phyloP scores from a whole-genome alignment of 2,797 vertebrate species.

The Sebastes miniatus region DNA sequence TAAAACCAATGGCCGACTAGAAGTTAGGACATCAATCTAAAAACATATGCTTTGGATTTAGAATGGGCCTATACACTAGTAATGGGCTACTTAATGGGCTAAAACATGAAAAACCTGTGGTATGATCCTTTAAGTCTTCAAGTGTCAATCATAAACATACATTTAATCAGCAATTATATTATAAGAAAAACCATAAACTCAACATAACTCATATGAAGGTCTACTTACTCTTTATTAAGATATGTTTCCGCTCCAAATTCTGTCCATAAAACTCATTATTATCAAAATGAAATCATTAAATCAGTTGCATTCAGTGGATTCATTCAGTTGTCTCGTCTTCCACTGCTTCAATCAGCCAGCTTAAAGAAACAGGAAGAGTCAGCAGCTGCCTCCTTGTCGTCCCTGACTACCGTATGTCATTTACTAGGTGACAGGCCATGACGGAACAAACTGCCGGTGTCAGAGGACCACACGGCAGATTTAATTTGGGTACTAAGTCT shows the following conservation, averaged over 20 bases:
- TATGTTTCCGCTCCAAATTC: background rate
- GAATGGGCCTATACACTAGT: no score
- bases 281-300: background rate
- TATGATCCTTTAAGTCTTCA: background rate
- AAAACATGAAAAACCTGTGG: background rate
- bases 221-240: constrained; percentile 45
- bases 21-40: background rate
- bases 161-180: background rate
- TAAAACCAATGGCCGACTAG: background rate
- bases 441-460: constrained; percentile 30
- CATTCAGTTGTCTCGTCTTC: background rate
- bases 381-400: constrained; percentile 1
- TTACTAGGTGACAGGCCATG: constrained; percentile 40
- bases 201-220: background rate
- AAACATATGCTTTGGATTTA: background rate
- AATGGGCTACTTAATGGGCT: background rate
- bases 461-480: background rate
- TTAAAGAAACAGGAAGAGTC: constrained; percentile 47
- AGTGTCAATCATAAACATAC: background rate
- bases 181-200: background rate
- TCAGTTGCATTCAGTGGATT: background rate
- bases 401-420: constrained; percentile 32
- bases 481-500: constrained; percentile 25
- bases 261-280: background rate
- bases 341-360: background rate